Base-by-base conservation (phyloP, 2,888 invertebrate species). In the Cotesia congregata region DNA sequence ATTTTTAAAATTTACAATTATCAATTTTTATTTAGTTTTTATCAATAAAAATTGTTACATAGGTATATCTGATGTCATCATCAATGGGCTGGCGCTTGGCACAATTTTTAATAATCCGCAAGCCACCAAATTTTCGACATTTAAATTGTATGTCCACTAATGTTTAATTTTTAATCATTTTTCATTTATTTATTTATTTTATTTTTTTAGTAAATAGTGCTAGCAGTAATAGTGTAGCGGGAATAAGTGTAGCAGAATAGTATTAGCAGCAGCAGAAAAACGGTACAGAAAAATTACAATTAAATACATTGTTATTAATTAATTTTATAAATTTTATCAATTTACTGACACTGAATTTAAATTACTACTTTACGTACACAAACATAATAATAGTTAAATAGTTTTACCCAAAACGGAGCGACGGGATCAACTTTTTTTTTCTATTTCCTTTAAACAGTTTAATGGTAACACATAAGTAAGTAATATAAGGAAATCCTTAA, bases 41-140 rank as follows among this genome's bases (percentile, higher is more conserved):
- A 86, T 87, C 85, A 85, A 87, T 87, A 88, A 86, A 88, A 88
- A 88, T 88, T 83, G 85, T 88, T 88, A 88, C 85, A 88, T 85
- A 87, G 60, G 62, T 70, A 60, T 70, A 86, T 87, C 74, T 83
- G 82, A 81, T 82, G 38, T 60, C 61, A 39, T 70, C 60, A 70
- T 61, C 9, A 30, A 70, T 60, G 67, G 62, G 78, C 78, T 69
- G 68, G 75, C 78, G 81, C 81, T 81, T 78, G 81, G 76, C 81
- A 80, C 79, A 77, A 30, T 50, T 50, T 80, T 64, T 76, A 78
- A 71, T 50, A 71, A 67, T 65, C 59, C 65, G 71, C 71, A 75
- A 75, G 70, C 75, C 75, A 75, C 75, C 50, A 75, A 71, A 30
- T 30, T 64, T 71, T 6, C 39, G 39, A 20, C 50, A 74, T 41